Conservation (phyloP, 1,140 invertebrate species). For the Metopolophium dirhodum region DNA sequence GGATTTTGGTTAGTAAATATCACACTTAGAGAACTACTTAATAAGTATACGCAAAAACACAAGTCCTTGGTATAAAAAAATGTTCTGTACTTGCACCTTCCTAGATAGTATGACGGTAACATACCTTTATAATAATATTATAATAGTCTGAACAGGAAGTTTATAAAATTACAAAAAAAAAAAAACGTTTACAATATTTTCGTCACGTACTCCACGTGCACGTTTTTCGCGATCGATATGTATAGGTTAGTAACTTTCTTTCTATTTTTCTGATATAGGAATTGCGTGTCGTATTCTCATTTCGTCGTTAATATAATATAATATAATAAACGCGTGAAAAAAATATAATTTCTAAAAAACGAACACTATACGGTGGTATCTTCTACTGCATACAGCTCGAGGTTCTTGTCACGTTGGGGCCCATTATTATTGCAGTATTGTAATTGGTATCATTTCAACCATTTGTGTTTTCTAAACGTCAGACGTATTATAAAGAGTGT, state of each 20-base stretch:
- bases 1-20: background rate
- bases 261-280: conserved; percentile 1
- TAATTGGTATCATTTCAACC: background rate
- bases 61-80: background rate
- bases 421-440: background rate
- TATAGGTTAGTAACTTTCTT: background rate
- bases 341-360: conserved; percentile 10
- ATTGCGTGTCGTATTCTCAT: background rate
- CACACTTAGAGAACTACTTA: background rate
- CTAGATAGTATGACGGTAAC: background rate
- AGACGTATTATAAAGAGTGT: background rate
- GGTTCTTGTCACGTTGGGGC: background rate
- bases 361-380: background rate
- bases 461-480: background rate
- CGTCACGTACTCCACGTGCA: conserved; percentile 8
- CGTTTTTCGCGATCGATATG: conserved; percentile 4
- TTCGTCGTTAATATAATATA: background rate
- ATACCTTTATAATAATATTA: background rate
- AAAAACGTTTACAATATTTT: conserved; percentile 9
- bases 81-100: background rate
- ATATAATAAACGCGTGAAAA: conserved; percentile 18
- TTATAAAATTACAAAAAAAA: background rate
- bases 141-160: background rate
- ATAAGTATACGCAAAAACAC: background rate
- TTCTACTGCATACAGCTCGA: background rate